These are phyloP conservation scores for Saccopteryx leptura DNA, from an alignment of 2,113 vertebrate genomes.

Conservation along the genomic window DNA sequence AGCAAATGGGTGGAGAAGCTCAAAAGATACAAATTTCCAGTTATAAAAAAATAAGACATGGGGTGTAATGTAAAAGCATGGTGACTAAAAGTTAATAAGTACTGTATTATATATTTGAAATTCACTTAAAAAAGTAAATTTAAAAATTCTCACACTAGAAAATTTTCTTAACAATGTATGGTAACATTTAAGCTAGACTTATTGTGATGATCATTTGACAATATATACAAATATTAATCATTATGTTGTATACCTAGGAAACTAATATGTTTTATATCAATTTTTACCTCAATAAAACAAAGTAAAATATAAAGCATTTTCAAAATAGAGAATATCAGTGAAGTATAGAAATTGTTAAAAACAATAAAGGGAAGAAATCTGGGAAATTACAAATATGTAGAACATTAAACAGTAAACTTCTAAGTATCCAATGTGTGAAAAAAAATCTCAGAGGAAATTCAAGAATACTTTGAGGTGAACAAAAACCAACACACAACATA, in stretches of 20 bases:
- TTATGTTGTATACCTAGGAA: neutral
- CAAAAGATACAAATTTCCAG: neutral
- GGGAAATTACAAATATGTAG: neutral
- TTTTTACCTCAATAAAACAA: neutral
- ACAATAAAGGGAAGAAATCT: neutral
- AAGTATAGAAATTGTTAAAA: neutral
- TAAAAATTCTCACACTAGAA: neutral
- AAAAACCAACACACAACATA: conserved; percentile 34
- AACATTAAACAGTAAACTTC: neutral
- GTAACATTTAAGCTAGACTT: neutral
- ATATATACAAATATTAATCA: neutral
- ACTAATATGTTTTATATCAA: neutral
- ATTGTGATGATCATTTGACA: neutral
- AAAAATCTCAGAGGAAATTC: neutral
- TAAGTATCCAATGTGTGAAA: neutral
- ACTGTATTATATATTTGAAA: neutral
- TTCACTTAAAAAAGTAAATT: neutral
- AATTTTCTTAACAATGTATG: neutral
- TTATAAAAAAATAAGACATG: neutral
- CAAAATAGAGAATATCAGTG: conserved; percentile 27
- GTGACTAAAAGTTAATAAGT: neutral
- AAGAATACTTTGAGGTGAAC: neutral
- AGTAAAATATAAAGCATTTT: conserved; percentile 26
- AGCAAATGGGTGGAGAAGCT: neutral
- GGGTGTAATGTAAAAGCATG: neutral